Base-by-base conservation (phyloP, 1,140 invertebrate genomes). In the Dryas iulia region DNA sequence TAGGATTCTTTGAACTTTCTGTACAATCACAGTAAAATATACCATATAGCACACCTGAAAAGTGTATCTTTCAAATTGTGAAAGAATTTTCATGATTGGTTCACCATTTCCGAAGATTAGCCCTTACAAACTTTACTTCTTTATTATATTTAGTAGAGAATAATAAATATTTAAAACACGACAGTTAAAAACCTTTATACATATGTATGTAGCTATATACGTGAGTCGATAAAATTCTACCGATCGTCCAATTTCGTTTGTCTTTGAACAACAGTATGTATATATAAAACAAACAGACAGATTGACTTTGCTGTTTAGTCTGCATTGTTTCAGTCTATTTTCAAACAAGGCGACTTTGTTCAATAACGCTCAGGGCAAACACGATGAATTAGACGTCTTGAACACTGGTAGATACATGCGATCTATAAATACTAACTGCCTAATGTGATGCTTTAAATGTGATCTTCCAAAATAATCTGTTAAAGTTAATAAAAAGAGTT, bases 271-370 rank as follows among this genome's bases (percentile, higher is more conserved):
- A 69, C 66, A 65, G 66, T 74, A 71, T 66, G 71, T 73, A 71
- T 69, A 73, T 67, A 68, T 71, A 58, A 71, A 77, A 72, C 61
- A 69, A 69, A 76, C 72, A 72, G 77, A 81, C 75, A 74, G 70
- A 80, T 76, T 67, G 76, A 82, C 74, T 79, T 39, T 69, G 63
- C 59, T 84, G 75, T 82, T 82, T 82, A 82, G 80, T 82, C 79
- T 84, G 59, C 69, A 81, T 81, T 82, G 79, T 82, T 78, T 79
- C 61, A 77, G 59, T 66, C 76, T 76, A 77, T 79, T 79, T 82
- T 66, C 31, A 62, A 69, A 62, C 66, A 59, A 56, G 52, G 52
- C 52, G 61, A 63, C 61, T 63, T 56, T 56, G 53, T 56, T 56
- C 53, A 26, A 26, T 56, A 26, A 56, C 23, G 53, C 23, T 56